These are phyloP conservation scores for Aplocera efformata DNA, from an alignment of 2,888 invertebrate species.

Conservation along the genomic window DNA sequence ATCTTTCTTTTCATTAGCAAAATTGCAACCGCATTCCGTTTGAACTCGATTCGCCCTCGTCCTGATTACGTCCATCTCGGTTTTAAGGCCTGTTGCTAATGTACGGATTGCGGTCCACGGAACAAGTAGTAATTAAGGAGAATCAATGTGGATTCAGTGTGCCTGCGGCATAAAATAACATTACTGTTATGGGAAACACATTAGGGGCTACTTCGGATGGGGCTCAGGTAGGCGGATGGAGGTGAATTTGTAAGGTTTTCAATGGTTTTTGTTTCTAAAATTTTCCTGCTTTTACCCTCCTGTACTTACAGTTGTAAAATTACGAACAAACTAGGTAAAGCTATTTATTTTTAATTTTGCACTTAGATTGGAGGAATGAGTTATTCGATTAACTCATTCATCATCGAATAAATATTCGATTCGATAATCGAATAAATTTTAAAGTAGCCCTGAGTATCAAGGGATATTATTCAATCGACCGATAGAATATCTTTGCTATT, in stretches of 20 bases:
- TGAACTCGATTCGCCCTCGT: not conserved
- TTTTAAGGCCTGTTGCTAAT: slow-evolving; percentile 20
- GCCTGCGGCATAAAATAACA: slow-evolving; percentile 35
- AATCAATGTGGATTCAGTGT: slow-evolving; percentile 28
- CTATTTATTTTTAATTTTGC: too few relatives aligned
- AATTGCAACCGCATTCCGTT: too few relatives aligned
- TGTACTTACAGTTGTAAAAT: too few relatives aligned
- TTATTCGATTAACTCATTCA: too few relatives aligned
- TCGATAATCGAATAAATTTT: too few relatives aligned
- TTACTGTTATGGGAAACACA: slow-evolving; percentile 33
- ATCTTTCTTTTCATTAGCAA: too few relatives aligned
- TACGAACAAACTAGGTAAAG: too few relatives aligned
- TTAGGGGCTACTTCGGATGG: slow-evolving; percentile 24
- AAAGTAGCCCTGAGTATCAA: too few relatives aligned
- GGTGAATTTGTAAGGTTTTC: not conserved
- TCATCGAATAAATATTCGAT: too few relatives aligned
- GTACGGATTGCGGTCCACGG: slow-evolving; percentile 21
- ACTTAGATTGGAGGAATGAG: too few relatives aligned
- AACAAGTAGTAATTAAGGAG: slow-evolving; percentile 20
- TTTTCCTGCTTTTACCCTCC: not conserved
- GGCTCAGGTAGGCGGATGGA: slow-evolving; percentile 8
- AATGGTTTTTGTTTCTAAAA: not conserved
- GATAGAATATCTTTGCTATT: too few relatives aligned
- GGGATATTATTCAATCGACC: too few relatives aligned
- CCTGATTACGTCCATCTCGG: slow-evolving; percentile 1